phyloP scores from a whole-genome alignment of 2,113 vertebrate species.

The Desmodus rotundus region DNA sequence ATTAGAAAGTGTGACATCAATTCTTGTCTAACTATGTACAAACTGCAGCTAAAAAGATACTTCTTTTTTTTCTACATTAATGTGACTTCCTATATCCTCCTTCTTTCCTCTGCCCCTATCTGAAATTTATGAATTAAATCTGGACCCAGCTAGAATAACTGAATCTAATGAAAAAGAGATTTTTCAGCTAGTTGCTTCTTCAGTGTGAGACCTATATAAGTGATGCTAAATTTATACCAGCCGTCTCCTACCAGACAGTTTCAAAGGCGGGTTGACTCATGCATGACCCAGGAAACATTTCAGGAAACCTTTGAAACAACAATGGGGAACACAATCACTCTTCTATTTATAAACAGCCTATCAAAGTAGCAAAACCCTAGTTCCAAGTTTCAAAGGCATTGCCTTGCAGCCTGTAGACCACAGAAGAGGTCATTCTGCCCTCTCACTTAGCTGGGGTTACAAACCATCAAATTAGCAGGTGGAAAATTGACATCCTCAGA shows the following conservation, averaged over 20 bases:
- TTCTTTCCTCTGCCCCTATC: background rate
- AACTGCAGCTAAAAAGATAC: background rate
- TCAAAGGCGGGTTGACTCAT: background rate
- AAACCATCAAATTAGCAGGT: background rate
- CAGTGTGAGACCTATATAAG: background rate
- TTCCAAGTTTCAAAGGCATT: background rate
- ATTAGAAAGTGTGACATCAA: background rate
- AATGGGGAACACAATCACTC: background rate
- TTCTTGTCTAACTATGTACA: background rate
- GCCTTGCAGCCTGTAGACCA: background rate
- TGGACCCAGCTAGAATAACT: background rate
- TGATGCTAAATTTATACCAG: background rate
- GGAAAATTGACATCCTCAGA: background rate
- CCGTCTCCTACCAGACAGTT: slow-evolving; percentile 4
- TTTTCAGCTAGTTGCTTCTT: slow-evolving; percentile 18
- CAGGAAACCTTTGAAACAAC: slow-evolving; percentile 25
- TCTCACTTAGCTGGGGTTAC: background rate
- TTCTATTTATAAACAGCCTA: slow-evolving; percentile 5
- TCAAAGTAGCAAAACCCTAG: slow-evolving; percentile 9
- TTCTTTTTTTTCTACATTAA: slow-evolving; percentile 29
- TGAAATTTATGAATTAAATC: slow-evolving; percentile 42
- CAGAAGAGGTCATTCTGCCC: background rate
- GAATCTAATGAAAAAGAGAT: background rate
- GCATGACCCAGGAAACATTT: background rate
- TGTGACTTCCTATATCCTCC: background rate